These are phyloP conservation scores for Eueremaeus valkanovi DNA, from an alignment of 2,888 invertebrate species.

Conservation along the genomic window DNA sequence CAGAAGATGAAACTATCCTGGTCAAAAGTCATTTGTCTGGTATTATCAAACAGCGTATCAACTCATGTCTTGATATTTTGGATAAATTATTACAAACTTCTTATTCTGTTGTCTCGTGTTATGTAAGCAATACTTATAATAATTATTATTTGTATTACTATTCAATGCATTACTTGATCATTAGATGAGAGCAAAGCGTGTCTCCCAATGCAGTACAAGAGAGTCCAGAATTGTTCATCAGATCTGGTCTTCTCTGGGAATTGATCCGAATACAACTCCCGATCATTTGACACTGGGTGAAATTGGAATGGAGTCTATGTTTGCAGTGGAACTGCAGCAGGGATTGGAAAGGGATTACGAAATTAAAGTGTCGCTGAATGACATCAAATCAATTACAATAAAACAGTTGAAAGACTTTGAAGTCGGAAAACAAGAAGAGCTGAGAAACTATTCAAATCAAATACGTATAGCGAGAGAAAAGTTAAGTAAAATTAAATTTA, in stretches of 20 bases:
- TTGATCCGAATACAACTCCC: conserved; percentile 26
- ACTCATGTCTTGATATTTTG: conserved; percentile 80
- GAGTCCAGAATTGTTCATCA: not conserved
- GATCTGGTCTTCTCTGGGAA: conserved; percentile 15
- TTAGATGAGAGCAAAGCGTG: not conserved
- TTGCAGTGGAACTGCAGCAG: conserved; percentile 98
- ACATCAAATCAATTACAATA: conserved; percentile 79
- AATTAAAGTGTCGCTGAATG: conserved; percentile 80
- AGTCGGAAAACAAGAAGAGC: conserved; percentile 49
- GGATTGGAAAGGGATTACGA: conserved; percentile 88
- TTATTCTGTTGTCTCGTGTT: conserved; percentile 70
- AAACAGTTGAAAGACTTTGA: conserved; percentile 62
- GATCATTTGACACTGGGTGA: conserved; percentile 71
- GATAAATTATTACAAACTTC: conserved; percentile 85
- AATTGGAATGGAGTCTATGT: conserved; percentile 94
- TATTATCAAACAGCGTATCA: conserved; percentile 88
- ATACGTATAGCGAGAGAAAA: not conserved
- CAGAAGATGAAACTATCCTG: no score
- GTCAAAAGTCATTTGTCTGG: conserved; percentile 90
- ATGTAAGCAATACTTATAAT: not conserved
- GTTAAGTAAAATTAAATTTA: conserved; percentile 55
- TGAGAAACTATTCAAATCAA: conserved; percentile 34
- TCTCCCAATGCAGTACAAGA: not conserved
- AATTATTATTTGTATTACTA: not conserved
- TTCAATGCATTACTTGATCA: not conserved